These are phyloP conservation scores for Zeus faber DNA, from an alignment of 2,113 vertebrate species.

Conservation along the genomic window DNA sequence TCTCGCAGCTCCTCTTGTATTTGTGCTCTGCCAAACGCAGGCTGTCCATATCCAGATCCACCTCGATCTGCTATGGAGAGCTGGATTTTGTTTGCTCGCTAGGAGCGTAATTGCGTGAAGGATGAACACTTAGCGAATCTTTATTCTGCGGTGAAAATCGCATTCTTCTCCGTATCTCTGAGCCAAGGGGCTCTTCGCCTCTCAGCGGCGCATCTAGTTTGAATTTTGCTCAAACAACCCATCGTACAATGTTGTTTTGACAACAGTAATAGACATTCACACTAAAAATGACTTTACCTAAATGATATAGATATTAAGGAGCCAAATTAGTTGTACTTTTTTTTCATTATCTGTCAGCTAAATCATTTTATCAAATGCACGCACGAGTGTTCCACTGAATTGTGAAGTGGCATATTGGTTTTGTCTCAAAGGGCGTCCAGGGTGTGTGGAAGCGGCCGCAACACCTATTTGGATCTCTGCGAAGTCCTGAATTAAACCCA, in stretches of 20 bases:
- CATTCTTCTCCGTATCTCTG: constrained; percentile 34
- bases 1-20: constrained; percentile 31
- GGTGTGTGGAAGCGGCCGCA: background rate
- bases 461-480: constrained; percentile 23
- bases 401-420: no score
- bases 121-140: constrained; percentile 41
- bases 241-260: no score
- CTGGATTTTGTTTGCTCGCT: constrained; percentile 45
- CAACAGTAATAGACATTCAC: no score
- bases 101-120: constrained; percentile 63
- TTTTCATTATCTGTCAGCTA: no score
- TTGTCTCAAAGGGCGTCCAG: background rate
- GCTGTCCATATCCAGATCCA: constrained; percentile 46
- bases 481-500: constrained; percentile 28
- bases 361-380: no score
- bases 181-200: constrained; percentile 18
- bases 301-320: no score
- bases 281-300: no score
- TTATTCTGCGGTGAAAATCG: background rate
- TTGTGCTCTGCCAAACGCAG: constrained; percentile 14
- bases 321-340: no score
- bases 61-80: constrained; percentile 42
- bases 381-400: no score
- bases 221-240: no score
- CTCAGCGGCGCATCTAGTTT: no score